phyloP scores from a whole-genome alignment of 2,888 invertebrate species.

The Agrotis segetum region DNA sequence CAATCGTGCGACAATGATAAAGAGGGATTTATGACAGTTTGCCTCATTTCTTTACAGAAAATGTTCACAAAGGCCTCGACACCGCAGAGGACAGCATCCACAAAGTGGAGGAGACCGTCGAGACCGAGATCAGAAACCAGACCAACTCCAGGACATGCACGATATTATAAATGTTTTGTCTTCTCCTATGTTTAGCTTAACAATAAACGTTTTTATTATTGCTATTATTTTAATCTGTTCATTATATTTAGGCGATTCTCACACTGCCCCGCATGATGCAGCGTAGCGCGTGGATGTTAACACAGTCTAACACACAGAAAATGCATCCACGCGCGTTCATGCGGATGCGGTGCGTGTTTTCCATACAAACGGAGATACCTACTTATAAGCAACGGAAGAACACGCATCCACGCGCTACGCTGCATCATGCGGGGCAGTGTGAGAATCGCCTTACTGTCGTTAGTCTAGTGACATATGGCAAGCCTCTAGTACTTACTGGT shows the following conservation, averaged over 20 bases:
- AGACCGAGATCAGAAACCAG: constrained; percentile 86
- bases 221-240: constrained; percentile 57
- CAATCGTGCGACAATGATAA: not conserved
- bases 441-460: no score
- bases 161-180: constrained; percentile 83
- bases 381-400: no score
- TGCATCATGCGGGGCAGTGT: no score
- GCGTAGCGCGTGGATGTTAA: no score
- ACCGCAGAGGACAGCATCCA: constrained; percentile 83
- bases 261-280: no score
- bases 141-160: constrained; percentile 88
- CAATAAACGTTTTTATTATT: constrained; percentile 82
- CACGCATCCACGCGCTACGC: no score
- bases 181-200: constrained; percentile 73
- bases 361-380: no score
- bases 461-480: not conserved
- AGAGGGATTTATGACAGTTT: not conserved
- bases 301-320: no score
- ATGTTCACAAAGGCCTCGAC: constrained; percentile 85
- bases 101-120: constrained; percentile 85
- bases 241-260: no score
- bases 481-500: not conserved
- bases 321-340: no score
- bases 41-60: constrained; percentile 76
- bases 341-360: no score